Conservation (phyloP, 2,113 vertebrate genomes). For the Dasyurus viverrinus region DNA sequence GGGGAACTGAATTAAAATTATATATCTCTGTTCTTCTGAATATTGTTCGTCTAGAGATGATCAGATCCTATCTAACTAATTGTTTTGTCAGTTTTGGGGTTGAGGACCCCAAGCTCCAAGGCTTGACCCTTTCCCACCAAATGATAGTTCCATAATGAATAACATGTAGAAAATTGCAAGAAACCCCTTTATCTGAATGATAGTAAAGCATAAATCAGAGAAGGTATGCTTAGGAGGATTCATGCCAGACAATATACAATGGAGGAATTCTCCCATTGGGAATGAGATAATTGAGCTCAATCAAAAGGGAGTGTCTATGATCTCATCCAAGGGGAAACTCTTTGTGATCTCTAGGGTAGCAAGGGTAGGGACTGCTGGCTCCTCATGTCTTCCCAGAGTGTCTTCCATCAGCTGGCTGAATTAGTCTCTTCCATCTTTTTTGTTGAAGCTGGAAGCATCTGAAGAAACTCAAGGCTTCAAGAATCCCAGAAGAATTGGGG, state of each 20-base stretch:
- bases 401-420: not conserved
- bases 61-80: not conserved
- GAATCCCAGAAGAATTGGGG: not conserved
- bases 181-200: not conserved
- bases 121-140: not conserved
- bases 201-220: not conserved
- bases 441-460: not conserved
- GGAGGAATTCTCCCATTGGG: not conserved
- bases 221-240: not conserved
- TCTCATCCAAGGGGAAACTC: not conserved
- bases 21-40: not conserved
- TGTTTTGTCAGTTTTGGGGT: not conserved
- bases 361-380: not conserved
- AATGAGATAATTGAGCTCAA: not conserved
- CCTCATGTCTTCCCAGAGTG: not conserved
- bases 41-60: not conserved
- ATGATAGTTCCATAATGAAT: not conserved
- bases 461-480: not conserved
- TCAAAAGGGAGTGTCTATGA: not conserved
- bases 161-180: not conserved
- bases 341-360: not conserved
- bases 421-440: not conserved
- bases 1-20: not conserved
- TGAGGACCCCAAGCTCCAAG: not conserved
- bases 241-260: not conserved